These are phyloP conservation scores for Enteromius trimaculatus DNA, from an alignment of 2,797 vertebrate species.

Conservation along the genomic window DNA sequence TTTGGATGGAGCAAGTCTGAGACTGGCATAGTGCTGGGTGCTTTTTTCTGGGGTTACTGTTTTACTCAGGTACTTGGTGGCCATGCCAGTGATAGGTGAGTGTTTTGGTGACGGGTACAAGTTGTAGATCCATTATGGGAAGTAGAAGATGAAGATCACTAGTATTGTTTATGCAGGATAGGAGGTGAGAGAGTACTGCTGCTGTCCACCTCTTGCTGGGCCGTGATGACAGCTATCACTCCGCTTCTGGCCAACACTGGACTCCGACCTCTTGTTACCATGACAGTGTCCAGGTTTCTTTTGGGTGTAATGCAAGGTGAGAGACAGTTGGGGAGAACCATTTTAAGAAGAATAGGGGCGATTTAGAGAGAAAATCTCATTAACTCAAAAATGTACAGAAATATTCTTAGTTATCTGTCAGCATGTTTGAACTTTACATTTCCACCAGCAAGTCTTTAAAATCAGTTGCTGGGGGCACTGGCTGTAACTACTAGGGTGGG, in stretches of 20 bases:
- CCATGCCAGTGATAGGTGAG: conserved; percentile 83
- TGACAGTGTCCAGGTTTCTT: conserved; percentile 69
- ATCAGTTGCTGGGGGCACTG: neutral
- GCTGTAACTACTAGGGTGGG: neutral
- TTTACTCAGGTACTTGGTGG: conserved; percentile 90
- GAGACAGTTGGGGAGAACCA: conserved; percentile 41
- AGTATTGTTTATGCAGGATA: conserved; percentile 61
- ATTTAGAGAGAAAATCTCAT: neutral
- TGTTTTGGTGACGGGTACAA: neutral
- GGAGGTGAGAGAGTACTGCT: conserved; percentile 74
- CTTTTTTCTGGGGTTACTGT: conserved; percentile 96
- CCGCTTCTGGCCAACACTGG: conserved; percentile 65
- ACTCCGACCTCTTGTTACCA: conserved; percentile 63
- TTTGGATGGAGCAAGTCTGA: conserved; percentile 91
- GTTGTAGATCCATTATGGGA: neutral
- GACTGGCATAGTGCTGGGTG: conserved; percentile 84
- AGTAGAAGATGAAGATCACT: neutral
- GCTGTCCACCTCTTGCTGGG: conserved; percentile 69
- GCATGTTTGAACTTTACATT: neutral
- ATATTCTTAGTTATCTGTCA: neutral
- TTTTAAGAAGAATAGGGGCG: neutral
- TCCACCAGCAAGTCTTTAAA: neutral
- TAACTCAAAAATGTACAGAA: neutral
- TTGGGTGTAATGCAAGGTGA: conserved; percentile 76
- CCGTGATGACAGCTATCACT: conserved; percentile 66